Base-by-base conservation (phyloP, 2,888 invertebrate species). In the Pristionchus arcanus region DNA sequence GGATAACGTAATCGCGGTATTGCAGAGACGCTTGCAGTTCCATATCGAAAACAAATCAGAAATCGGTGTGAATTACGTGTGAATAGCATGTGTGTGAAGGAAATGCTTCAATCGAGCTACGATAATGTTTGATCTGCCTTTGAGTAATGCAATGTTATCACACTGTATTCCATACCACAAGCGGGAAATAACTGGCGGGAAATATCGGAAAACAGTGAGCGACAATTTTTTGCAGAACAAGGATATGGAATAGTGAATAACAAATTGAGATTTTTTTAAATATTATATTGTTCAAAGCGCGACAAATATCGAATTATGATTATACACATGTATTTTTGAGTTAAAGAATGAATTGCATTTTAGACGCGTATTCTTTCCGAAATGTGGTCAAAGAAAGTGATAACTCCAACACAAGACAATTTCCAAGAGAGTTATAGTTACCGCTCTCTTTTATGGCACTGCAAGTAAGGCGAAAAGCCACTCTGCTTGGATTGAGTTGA, bases 111-210 rank as follows among this genome's bases (percentile, higher is more conserved):
- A 21, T 77, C 71, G 11, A 34, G 28, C 21, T 21, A 21, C 21
- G 77, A 37, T 77, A 77, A 77, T 77, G 77, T 77, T 77, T 77
- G 77, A 42, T 77, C 77, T 77, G n/a, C 25, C 77, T 37, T 77
- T 25, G 42, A 42, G 77, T 77, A 77, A 77, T 77, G 77, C 77
- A 77, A 77, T 77, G 77, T 77, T 71, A 34, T 71, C 71, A 71
- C 71, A 71, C 71, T 71, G 71, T 71, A n/a, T 31, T 0, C 28
- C 28, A 66, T 66, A 66, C 66, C 66, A 66, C 71, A 71, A 71
- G 71, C 71, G 71, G 71, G 71, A 71, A 71, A 71, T 71, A 71
- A 71, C 71, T 71, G 13, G 34, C 28, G 71, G 28, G 71, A 31
- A 34, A 55, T 55, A 55, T 55, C 55, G 21, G 55, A 55, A 55